Evolutionary conservation across 2,888 invertebrate genomes (phyloP).

Genomic region (Aelia acuminata): DNA sequence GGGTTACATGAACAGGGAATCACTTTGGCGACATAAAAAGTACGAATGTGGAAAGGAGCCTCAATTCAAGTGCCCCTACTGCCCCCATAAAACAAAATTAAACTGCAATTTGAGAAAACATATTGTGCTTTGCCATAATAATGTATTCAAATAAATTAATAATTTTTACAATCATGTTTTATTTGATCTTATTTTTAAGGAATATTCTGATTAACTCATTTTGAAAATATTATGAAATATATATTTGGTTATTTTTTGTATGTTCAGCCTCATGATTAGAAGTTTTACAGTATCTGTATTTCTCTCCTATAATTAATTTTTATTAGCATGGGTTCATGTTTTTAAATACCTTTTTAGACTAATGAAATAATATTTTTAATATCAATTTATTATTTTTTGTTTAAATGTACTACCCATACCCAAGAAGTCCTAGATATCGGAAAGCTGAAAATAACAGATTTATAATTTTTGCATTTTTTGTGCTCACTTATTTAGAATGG

Average conservation of each 20-base stretch:
- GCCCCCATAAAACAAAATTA: constrained; percentile 49
- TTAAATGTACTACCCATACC: not conserved
- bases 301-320: not conserved
- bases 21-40: constrained; percentile 64
- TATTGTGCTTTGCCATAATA: constrained; percentile 42
- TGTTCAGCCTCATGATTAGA: not conserved
- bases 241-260: not conserved
- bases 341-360: not conserved
- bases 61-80: constrained; percentile 58
- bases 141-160: not conserved
- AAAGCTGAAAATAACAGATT: not conserved
- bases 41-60: constrained; percentile 66
- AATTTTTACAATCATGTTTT: not conserved
- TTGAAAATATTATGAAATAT: not conserved
- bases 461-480: not conserved
- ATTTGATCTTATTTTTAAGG: not conserved
- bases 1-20: constrained; percentile 65
- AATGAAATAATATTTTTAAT: not conserved
- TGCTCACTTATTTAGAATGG: not conserved
- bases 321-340: not conserved
- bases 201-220: not conserved
- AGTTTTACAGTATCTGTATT: not conserved
- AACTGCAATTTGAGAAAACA: constrained; percentile 57
- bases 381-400: no score
- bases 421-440: not conserved